Evolutionary conservation across 2,888 invertebrate species (phyloP).

Genomic region (Agrochola lychnidis): DNA sequence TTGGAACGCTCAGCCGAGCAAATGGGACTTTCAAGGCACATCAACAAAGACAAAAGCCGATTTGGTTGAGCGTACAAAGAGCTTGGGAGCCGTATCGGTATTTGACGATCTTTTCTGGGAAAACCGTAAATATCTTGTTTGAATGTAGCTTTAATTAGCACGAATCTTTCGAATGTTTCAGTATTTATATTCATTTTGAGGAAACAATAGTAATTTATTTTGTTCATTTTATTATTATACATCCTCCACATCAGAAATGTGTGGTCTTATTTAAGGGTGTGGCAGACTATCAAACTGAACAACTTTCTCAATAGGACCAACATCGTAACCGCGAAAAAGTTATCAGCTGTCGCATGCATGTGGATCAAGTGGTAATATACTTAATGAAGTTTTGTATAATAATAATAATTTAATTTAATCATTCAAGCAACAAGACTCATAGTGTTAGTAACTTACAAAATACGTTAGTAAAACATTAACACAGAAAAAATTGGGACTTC

Average conservation of each 20-base stretch:
- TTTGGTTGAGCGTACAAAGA: slow-evolving; percentile 58
- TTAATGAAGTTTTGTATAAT: no score
- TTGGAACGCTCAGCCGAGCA: slow-evolving; percentile 51
- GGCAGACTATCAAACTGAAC: background rate
- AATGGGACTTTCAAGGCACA: slow-evolving; percentile 48
- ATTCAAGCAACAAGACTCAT: no score
- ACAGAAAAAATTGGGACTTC: no score
- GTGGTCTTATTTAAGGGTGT: background rate
- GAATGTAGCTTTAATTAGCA: slow-evolving; percentile 36
- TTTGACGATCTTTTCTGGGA: slow-evolving; percentile 20
- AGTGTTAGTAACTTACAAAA: no score
- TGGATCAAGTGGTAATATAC: no score
- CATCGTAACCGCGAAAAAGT: background rate
- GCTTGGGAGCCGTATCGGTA: slow-evolving; percentile 36
- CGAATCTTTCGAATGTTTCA: background rate
- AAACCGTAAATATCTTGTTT: slow-evolving; percentile 19
- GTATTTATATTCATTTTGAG: background rate
- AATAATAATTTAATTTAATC: no score
- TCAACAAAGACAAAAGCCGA: slow-evolving; percentile 59
- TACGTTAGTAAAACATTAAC: no score
- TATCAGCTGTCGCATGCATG: background rate
- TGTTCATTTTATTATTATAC: background rate
- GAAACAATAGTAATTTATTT: background rate
- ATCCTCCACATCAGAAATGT: background rate
- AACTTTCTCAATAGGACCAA: background rate